Evolutionary conservation across 2,113 vertebrate genomes (phyloP).

Genomic region (Pogonocichla stellata): DNA sequence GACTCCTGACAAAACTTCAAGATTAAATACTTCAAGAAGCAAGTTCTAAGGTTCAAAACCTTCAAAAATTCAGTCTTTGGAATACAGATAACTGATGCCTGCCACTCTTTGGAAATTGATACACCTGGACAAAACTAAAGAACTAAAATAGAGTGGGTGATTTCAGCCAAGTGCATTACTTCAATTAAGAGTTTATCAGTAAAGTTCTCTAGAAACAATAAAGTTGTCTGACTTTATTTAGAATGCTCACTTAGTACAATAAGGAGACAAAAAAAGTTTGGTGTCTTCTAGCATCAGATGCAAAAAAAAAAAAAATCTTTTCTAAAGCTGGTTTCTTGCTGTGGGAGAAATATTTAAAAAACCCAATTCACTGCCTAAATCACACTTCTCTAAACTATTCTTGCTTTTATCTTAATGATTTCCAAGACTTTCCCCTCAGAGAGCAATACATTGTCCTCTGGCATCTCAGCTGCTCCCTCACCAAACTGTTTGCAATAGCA

Average conservation of each 20-base stretch:
- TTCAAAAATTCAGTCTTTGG: not conserved
- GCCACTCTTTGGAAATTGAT: not conserved
- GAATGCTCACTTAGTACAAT: not conserved
- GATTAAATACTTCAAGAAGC: not conserved
- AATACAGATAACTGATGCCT: not conserved
- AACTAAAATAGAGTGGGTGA: not conserved
- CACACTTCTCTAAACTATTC: not conserved
- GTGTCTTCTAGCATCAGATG: not conserved
- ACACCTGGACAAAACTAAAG: not conserved
- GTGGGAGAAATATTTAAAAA: not conserved
- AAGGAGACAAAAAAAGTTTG: not conserved
- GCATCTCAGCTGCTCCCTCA: constrained; percentile 15
- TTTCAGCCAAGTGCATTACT: not conserved
- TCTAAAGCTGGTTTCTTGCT: not conserved
- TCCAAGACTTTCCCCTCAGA: not conserved
- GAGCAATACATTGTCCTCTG: not conserved
- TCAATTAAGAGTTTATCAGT: not conserved
- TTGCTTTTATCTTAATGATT: not conserved
- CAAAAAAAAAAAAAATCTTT: not conserved
- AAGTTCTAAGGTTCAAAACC: not conserved
- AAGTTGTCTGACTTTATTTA: not conserved
- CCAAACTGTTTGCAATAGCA: constrained; percentile 11
- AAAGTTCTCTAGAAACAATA: not conserved
- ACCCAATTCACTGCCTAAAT: not conserved
- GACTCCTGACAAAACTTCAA: not conserved